These are phyloP conservation scores for Turdus rufiventris DNA, from an alignment of 2,113 vertebrate genomes.

Conservation along the genomic window DNA sequence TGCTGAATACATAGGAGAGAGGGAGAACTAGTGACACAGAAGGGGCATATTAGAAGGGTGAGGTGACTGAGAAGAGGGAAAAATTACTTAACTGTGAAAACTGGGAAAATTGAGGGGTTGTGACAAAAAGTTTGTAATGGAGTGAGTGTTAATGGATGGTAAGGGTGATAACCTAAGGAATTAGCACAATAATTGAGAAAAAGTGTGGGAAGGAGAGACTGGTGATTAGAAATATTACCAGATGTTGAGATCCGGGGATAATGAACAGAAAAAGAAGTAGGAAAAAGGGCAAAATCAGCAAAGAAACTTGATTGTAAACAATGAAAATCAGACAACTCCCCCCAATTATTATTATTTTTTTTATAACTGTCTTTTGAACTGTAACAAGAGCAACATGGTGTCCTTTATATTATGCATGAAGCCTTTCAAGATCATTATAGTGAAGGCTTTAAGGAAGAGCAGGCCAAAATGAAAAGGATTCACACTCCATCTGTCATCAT, in stretches of 20 bases:
- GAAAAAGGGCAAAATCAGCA: fast-evolving
- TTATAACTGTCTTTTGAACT: not conserved
- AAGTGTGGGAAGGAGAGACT: not conserved
- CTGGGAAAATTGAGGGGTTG: not conserved
- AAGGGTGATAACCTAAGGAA: not conserved
- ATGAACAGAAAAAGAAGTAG: not conserved
- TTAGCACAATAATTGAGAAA: not conserved
- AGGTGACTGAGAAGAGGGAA: not conserved
- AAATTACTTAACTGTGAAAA: not conserved
- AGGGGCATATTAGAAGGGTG: not conserved
- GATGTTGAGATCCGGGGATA: not conserved
- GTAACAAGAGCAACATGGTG: not conserved
- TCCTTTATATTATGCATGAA: not conserved
- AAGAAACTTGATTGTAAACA: not conserved
- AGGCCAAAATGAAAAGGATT: not conserved
- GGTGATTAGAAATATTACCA: not conserved
- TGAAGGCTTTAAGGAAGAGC: not conserved
- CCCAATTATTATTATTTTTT: not conserved
- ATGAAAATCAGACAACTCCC: not conserved
- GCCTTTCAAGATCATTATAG: not conserved
- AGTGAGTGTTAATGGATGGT: not conserved
- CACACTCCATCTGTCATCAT: not conserved
- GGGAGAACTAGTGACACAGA: not conserved
- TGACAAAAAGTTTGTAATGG: not conserved
- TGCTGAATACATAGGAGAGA: not conserved